phyloP scores from a whole-genome alignment of 1,140 invertebrate genomes.

The Anthonomus grandis region DNA sequence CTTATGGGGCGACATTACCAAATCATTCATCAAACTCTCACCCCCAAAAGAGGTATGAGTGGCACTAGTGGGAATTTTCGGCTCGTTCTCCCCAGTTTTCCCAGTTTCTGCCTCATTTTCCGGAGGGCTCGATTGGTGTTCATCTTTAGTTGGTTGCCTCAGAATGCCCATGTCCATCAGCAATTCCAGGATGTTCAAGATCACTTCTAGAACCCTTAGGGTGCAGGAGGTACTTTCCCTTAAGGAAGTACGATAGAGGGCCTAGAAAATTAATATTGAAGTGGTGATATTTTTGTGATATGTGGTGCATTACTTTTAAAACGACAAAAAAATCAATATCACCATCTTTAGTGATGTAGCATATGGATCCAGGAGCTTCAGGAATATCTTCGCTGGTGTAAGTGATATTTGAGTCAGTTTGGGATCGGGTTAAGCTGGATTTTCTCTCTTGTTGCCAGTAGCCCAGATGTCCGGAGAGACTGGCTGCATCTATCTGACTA shows the following conservation, averaged over 20 bases:
- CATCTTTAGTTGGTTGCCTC: constrained; percentile 56
- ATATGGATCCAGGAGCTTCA: constrained; percentile 83
- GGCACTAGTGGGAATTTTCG: constrained; percentile 31
- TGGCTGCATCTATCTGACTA: constrained; percentile 72
- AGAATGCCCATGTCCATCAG: constrained; percentile 84
- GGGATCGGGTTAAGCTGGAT: constrained; percentile 75
- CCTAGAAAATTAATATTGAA: constrained; percentile 53
- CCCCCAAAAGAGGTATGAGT: constrained; percentile 29
- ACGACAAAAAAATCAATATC: constrained; percentile 89
- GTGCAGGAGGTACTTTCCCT: constrained; percentile 74
- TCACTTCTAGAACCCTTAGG: constrained; percentile 82
- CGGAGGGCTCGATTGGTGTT: constrained; percentile 40
- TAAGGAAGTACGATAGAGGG: constrained; percentile 79
- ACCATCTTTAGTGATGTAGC: constrained; percentile 93
- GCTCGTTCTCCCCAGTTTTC: constrained; percentile 33
- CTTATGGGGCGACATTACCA: constrained; percentile 40
- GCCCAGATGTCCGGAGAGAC: constrained; percentile 59
- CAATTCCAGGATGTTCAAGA: constrained; percentile 85
- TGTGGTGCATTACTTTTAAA: constrained; percentile 62
- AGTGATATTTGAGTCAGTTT: constrained; percentile 92
- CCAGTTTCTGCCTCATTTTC: constrained; percentile 44
- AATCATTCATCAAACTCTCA: constrained; percentile 44
- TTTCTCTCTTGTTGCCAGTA: constrained; percentile 61
- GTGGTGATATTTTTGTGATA: neutral
- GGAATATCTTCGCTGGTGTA: constrained; percentile 75